Base-by-base conservation (phyloP, 2,888 invertebrate species). In the Conchocele bisecta region DNA sequence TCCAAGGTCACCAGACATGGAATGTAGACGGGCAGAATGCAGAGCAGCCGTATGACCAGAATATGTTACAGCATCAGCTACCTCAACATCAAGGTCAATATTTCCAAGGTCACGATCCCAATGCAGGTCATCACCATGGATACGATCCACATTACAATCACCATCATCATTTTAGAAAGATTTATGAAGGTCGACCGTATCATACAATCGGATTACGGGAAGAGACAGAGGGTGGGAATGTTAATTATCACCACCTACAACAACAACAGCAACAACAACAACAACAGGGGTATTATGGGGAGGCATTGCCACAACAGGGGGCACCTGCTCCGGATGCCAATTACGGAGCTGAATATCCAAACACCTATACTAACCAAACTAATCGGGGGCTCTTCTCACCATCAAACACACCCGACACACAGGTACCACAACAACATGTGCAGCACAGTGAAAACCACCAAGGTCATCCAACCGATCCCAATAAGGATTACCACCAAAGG, bases 201-300 rank as follows among this genome's bases (percentile, higher is more conserved):
- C 69, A 71, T 56, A 72, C 63, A 0, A 76, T 76, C n/a, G 71
- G 70, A 17, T 74, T 76, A 41, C 17, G 81, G 24, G 81, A 73
- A 20, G 76, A 81, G 50, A 68, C 79, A 0, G 81, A 81, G 46
- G 81, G 81, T 4, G 81, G 79, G 2, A 79, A 81, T 57, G 73
- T 60, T 3, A n/a, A n/a, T n/a, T n/a, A n/a, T n/a, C 56, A 54
- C 17, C 24, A 54, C 31, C 17, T n/a, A 9, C 59, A 67, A 51
- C 57, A 66, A 46, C 59, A 33, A 56, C 51, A 54, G 29, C 69
- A 75, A 20, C 37, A 41, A 17, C 22, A 28, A 37, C 28, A 48
- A 65, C 48, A 20, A 42, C 17, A 41, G n/a, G 58, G 51, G 46
- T 51, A 54, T 24, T 70, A 70, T 53, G 42, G 46, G 26, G 29